These are phyloP conservation scores for Epinephelus fuscoguttatus DNA, from an alignment of 2,113 vertebrate species.

Conservation along the genomic window DNA sequence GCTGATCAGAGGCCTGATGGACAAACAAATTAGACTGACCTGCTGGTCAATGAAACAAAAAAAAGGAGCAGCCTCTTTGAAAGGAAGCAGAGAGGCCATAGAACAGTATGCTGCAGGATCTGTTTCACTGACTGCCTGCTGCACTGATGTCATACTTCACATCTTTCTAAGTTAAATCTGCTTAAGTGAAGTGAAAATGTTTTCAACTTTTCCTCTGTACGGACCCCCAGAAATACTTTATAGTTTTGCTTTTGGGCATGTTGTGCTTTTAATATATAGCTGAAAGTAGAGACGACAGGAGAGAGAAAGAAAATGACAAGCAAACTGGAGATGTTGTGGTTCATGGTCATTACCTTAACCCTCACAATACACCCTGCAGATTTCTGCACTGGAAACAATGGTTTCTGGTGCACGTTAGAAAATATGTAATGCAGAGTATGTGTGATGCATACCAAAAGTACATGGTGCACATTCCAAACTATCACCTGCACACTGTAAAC, in stretches of 20 bases:
- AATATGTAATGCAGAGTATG: neutral
- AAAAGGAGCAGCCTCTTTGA: neutral
- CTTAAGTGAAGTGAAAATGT: neutral
- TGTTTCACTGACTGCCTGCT: neutral
- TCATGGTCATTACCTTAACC: neutral
- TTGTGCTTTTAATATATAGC: neutral
- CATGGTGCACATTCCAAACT: neutral
- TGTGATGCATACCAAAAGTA: neutral
- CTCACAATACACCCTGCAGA: neutral
- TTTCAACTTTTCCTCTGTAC: neutral
- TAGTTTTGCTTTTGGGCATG: neutral
- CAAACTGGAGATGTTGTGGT: neutral
- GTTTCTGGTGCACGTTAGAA: neutral
- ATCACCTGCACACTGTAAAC: neutral
- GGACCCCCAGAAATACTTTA: neutral
- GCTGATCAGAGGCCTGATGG: slow-evolving; percentile 30
- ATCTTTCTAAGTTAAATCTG: neutral
- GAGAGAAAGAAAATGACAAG: neutral
- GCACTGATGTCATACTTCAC: neutral
- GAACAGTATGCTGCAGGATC: neutral
- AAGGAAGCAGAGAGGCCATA: neutral
- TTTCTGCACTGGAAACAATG: neutral
- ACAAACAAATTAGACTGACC: slow-evolving; percentile 38
- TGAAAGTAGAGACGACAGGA: neutral
- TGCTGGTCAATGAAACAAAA: neutral